Evolutionary conservation across 2,113 vertebrate species (phyloP).

Genomic region (Myocastor coypus): DNA sequence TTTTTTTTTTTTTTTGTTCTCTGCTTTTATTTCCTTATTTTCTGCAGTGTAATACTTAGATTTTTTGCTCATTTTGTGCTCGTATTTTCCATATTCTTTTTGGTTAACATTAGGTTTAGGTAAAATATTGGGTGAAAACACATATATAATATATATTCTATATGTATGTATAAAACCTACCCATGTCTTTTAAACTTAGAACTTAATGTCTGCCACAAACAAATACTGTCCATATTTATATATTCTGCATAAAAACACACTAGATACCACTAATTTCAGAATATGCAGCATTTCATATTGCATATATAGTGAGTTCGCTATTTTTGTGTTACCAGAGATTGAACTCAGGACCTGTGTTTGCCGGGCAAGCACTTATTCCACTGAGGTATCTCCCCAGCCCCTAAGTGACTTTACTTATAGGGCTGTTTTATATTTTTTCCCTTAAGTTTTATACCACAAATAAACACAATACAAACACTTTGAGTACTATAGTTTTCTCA

Average conservation of each 20-base stretch:
- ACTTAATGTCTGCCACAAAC: background rate
- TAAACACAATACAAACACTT: background rate
- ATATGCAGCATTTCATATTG: background rate
- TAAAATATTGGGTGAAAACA: background rate
- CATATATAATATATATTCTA: no score
- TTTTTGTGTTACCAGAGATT: no score
- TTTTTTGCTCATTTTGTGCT: background rate
- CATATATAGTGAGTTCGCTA: no score
- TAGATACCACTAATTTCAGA: background rate
- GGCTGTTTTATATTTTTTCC: background rate
- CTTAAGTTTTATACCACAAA: background rate
- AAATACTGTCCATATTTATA: background rate
- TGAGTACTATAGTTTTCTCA: background rate
- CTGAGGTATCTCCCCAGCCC: no score
- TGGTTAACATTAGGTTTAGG: background rate
- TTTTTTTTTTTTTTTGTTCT: background rate
- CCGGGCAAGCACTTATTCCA: no score
- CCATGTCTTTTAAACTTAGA: background rate
- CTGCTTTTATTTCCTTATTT: background rate
- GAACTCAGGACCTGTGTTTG: no score
- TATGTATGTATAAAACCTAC: background rate
- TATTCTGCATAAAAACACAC: background rate
- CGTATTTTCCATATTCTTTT: background rate
- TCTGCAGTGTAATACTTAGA: background rate
- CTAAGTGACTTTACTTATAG: background rate